These are phyloP conservation scores for Eptesicus fuscus DNA, from an alignment of 2,113 vertebrate genomes.

Conservation along the genomic window DNA sequence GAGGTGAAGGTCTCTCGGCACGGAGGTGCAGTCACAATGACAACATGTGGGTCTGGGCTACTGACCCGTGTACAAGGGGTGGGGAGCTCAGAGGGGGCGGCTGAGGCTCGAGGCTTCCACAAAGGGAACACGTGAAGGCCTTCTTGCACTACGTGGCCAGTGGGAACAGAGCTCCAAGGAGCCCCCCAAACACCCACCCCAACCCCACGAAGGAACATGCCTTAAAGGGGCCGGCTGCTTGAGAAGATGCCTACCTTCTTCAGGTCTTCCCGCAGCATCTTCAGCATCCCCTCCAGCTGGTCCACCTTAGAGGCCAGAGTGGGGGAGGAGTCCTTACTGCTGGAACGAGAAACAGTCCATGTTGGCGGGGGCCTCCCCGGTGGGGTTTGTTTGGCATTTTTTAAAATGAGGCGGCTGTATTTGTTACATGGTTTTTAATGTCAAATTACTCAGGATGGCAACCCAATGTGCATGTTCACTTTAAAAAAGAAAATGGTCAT, in stretches of 20 bases:
- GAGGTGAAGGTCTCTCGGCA: neutral
- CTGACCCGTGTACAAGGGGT: rapidly evolving
- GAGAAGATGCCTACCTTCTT: conserved; percentile 86
- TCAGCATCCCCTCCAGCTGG: conserved; percentile 94
- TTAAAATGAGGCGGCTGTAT: neutral
- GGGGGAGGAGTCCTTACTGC: conserved; percentile 90
- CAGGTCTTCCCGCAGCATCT: conserved; percentile 92
- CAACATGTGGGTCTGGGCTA: neutral
- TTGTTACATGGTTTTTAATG: neutral
- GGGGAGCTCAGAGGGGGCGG: neutral
- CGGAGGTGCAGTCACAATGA: neutral
- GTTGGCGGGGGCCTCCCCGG: neutral
- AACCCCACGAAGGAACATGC: neutral
- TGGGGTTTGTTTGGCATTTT: neutral
- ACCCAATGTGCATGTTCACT: neutral
- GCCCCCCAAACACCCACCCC: neutral
- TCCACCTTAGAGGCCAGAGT: conserved; percentile 92
- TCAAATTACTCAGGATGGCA: neutral
- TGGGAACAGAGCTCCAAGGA: neutral
- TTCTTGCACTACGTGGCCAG: rapidly evolving
- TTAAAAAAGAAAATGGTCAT: conserved; percentile 16
- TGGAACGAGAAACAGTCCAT: conserved; percentile 58
- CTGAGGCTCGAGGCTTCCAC: neutral
- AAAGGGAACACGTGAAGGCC: neutral
- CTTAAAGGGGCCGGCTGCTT: neutral